These are phyloP conservation scores for Neodiprion lecontei DNA, from an alignment of 1,140 invertebrate species.

Conservation along the genomic window DNA sequence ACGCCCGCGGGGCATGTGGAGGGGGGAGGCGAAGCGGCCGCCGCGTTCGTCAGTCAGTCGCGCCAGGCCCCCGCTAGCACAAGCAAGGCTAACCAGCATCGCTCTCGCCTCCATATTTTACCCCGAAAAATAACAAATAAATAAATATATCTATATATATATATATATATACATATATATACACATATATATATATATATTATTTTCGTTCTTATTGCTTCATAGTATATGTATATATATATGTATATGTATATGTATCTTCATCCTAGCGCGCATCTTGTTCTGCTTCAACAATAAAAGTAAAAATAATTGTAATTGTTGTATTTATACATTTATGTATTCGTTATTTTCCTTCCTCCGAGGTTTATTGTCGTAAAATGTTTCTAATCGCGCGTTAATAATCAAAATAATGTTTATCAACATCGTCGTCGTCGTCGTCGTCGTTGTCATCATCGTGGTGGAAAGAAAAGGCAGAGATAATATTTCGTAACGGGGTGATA, in stretches of 20 bases:
- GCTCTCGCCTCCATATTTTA: conserved; percentile 56
- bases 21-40: not conserved
- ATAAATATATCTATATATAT: too few species aligned
- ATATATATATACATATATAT: not conserved
- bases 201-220: not conserved
- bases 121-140: conserved; percentile 34
- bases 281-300: conserved; percentile 11
- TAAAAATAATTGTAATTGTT: not conserved
- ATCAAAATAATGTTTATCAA: too few species aligned
- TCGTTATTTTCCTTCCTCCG: too few species aligned
- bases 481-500: too few species aligned
- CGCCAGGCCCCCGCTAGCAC: conserved; percentile 50
- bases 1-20: not conserved
- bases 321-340: too few species aligned
- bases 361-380: too few species aligned
- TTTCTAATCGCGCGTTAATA: too few species aligned
- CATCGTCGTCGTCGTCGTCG: too few species aligned
- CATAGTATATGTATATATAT: not conserved
- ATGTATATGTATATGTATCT: conserved; percentile 4
- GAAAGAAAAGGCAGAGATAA: too few species aligned
- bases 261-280: not conserved
- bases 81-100: conserved; percentile 56
- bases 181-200: not conserved
- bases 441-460: too few species aligned
- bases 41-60: conserved; percentile 50